These are phyloP conservation scores for Litoditis marina DNA, from an alignment of 2,888 invertebrate genomes.

Conservation along the genomic window DNA sequence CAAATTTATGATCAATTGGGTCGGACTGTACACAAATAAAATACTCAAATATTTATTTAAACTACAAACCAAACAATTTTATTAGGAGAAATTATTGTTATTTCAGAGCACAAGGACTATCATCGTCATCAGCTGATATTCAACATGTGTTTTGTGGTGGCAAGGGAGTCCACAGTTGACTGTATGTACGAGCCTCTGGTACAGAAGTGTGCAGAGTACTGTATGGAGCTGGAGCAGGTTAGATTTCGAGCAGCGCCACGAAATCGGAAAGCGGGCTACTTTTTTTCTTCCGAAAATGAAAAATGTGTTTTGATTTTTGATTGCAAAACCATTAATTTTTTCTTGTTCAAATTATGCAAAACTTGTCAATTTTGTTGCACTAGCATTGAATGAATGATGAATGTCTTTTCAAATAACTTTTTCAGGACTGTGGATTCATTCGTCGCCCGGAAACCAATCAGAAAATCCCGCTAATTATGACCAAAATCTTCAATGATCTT, in stretches of 20 bases:
- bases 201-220: slow-evolving; percentile 58
- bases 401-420: no score
- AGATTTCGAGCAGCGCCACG: not conserved
- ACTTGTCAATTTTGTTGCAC: no score
- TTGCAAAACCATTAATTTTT: no score
- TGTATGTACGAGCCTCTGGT: slow-evolving; percentile 60
- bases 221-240: slow-evolving; percentile 55
- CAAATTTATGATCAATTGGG: no score
- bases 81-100: not conserved
- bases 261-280: not conserved
- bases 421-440: slow-evolving; percentile 28
- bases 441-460: not conserved
- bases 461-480: slow-evolving; percentile 42
- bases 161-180: slow-evolving; percentile 38
- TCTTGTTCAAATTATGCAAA: no score
- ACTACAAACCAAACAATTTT: no score
- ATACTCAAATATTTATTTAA: no score
- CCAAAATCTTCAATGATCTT: slow-evolving; percentile 45
- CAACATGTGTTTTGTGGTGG: slow-evolving; percentile 60
- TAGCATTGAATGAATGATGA: no score
- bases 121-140: slow-evolving; percentile 44
- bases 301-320: no score
- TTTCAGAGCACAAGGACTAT: slow-evolving; percentile 31
- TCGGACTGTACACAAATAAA: no score
- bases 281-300: not conserved